phyloP scores from a whole-genome alignment of 1,140 invertebrate species.

The Triops cancriformis region DNA sequence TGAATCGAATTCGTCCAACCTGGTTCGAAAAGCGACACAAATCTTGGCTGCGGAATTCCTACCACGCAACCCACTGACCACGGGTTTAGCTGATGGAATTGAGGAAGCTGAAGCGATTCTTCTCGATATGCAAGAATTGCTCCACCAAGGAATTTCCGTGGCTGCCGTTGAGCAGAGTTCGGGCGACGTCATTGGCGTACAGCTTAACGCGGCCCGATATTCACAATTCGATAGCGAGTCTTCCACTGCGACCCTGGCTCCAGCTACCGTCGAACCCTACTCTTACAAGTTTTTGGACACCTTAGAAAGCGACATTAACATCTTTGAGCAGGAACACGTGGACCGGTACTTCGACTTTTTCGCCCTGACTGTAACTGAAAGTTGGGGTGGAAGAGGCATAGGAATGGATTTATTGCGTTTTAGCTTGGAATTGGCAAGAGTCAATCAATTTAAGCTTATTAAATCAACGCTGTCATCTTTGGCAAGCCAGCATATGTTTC shows the following conservation, averaged over 20 bases:
- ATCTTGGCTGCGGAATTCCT: neutral
- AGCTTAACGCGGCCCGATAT: neutral
- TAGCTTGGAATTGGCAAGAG: neutral
- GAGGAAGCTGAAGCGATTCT: neutral
- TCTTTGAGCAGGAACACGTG: neutral
- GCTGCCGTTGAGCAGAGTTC: neutral
- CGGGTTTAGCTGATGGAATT: neutral
- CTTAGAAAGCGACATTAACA: neutral
- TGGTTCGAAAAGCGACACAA: neutral
- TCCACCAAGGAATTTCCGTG: neutral
- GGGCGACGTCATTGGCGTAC: neutral
- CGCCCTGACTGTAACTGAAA: neutral
- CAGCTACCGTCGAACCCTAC: neutral
- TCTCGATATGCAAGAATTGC: neutral
- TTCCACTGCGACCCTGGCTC: neutral
- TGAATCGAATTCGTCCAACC: neutral
- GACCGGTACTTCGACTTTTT: neutral
- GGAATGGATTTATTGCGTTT: neutral
- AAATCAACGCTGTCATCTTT: neutral
- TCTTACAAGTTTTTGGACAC: neutral
- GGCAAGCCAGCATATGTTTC: neutral
- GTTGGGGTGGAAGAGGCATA: neutral
- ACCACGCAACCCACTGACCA: neutral
- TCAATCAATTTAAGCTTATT: neutral
- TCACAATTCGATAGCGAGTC: neutral